Conservation (phyloP, 2,888 invertebrate genomes). For the Caenorhabditis drosophilae region DNA sequence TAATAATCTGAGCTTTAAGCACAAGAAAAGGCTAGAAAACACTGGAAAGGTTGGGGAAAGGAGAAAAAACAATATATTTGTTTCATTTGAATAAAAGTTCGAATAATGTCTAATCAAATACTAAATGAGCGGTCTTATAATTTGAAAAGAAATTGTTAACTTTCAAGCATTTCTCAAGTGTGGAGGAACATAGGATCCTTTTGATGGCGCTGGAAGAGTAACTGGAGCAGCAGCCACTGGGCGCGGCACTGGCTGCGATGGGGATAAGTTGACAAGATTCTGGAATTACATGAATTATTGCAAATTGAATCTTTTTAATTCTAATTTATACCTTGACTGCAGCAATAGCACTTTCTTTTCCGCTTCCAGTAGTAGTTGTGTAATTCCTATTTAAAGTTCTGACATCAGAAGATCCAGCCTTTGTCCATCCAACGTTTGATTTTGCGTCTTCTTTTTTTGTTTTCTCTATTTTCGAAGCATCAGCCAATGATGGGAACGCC, state of each 20-base stretch:
- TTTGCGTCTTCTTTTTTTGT: constrained; percentile 55
- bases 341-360: constrained; percentile 39
- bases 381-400: constrained; percentile 9
- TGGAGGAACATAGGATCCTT: constrained; percentile 53
- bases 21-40: too few relatives aligned
- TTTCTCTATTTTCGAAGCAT: constrained; percentile 60
- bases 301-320: not conserved
- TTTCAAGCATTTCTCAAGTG: too few relatives aligned
- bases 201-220: constrained; percentile 11
- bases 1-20: too few relatives aligned
- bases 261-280: constrained; percentile 11
- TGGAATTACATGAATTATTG: constrained; percentile 9
- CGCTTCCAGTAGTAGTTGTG: constrained; percentile 18
- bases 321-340: constrained; percentile 35
- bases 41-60: too few relatives aligned
- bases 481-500: constrained; percentile 61
- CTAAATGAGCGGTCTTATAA: too few relatives aligned
- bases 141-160: too few relatives aligned
- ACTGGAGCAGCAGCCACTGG: constrained; percentile 1
- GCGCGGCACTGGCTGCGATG: not conserved
- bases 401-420: constrained; percentile 14
- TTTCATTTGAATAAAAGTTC: too few relatives aligned
- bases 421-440: constrained; percentile 39
- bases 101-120: constrained; percentile 2
- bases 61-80: too few relatives aligned